Evolutionary conservation across 1,140 invertebrate species (phyloP).

Genomic region (Papilio machaon): DNA sequence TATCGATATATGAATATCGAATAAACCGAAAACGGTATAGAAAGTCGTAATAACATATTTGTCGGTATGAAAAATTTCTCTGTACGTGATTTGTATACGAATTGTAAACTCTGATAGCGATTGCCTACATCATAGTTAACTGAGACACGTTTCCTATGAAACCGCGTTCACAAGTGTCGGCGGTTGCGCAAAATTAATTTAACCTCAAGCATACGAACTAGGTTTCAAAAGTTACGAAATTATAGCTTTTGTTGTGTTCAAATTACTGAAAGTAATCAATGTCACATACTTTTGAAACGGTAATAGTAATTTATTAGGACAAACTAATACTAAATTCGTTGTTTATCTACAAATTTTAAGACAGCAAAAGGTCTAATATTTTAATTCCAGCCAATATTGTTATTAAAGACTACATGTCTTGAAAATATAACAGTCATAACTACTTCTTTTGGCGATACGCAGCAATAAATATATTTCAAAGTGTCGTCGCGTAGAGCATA

Average conservation of each 20-base stretch:
- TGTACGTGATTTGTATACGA: slow-evolving; percentile 52
- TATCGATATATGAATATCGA: slow-evolving; percentile 23
- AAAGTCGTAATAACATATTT: slow-evolving; percentile 54
- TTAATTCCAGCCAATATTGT: neutral
- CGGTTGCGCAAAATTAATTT: slow-evolving; percentile 33
- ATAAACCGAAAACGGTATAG: slow-evolving; percentile 49
- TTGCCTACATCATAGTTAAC: slow-evolving; percentile 1
- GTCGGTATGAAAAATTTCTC: slow-evolving; percentile 51
- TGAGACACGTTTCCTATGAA: slow-evolving; percentile 31
- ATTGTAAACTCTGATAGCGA: slow-evolving; percentile 26
- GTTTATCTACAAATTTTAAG: neutral
- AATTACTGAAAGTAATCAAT: slow-evolving; percentile 24
- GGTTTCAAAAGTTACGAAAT: slow-evolving; percentile 2
- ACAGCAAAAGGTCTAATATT: neutral
- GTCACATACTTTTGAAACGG: slow-evolving; percentile 18
- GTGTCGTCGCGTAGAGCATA: slow-evolving; percentile 25
- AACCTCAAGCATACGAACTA: slow-evolving; percentile 31
- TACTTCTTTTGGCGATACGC: slow-evolving; percentile 21
- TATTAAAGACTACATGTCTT: neutral
- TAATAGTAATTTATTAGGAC: neutral
- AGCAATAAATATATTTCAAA: slow-evolving; percentile 31
- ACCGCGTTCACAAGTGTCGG: slow-evolving; percentile 19
- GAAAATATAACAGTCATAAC: neutral
- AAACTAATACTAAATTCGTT: neutral
- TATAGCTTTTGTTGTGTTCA: slow-evolving; percentile 25